Evolutionary conservation across 2,113 vertebrate genomes (phyloP), one percentile per base, ranked within the genome.

Genomic region (Rhizomys pruinosus): DNA sequence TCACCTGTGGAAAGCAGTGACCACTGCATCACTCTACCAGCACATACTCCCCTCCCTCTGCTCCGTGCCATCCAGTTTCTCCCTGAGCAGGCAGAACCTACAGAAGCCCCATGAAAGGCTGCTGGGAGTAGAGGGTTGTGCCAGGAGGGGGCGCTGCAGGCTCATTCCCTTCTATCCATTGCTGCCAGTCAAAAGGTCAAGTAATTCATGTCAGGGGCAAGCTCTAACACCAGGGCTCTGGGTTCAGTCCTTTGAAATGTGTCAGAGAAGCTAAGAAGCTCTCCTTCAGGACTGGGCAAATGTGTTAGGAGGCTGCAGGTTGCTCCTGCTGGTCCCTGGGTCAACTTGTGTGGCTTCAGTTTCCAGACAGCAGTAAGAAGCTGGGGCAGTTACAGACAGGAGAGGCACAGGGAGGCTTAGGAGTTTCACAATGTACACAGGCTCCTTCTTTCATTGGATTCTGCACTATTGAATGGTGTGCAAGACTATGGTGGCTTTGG

Each of bases 1-100:
- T 98, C 2, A 98, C 97, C 99, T 99, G 85, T 71, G 76, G 59
- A n/a, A 96, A 97, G 95, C 32, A 97, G 22, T 52, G 91, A 69
- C 20, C 23, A 37, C 22, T 7, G 22, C 1, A 15, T 37, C 16
- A 47, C 25, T 22, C 34, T 19, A 12, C 20, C 19, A 22, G 44
- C 2, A n/a, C 32, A 25, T 3, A 32, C 3, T 9, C 6, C 7
- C 32, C 2, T 29, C 5, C 34, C 27, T 69, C 74, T 15, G 23
- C n/a, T 5, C 80, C 71, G 52, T n/a, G 16, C 34, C 20, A 34
- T 19, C 20, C n/a, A 23, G 0, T 0, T 7, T 17, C 44, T 23
- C 47, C 29, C 8, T 2, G 5, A 42, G 23, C 57, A 10, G 12
- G 42, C 52, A 76, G 72, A 92, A 61, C 37, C 66, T 52, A 9